Conservation (phyloP, 2,888 invertebrate genomes). For the Spilarctia lutea region DNA sequence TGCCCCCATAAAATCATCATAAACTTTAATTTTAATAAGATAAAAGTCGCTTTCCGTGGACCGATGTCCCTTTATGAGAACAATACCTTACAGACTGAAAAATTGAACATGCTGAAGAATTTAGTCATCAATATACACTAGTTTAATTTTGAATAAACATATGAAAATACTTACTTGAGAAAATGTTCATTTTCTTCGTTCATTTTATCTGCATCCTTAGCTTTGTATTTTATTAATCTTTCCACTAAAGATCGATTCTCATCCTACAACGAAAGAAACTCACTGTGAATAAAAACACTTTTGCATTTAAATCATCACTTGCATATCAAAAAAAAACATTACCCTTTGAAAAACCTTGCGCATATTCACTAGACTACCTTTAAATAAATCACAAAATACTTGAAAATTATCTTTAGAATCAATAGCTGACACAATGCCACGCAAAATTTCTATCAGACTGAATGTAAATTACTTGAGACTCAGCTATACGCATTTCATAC, state of each 20-base stretch:
- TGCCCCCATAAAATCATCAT: conserved; percentile 56
- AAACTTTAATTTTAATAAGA: conserved; percentile 10
- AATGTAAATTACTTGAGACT: conserved; percentile 64
- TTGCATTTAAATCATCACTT: conserved; percentile 2
- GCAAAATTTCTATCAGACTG: conserved; percentile 68
- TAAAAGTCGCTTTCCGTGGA: conserved; percentile 20
- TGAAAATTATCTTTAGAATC: conserved; percentile 34
- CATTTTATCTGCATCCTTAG: conserved; percentile 97
- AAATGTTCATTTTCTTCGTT: conserved; percentile 98
- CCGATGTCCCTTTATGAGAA: conserved; percentile 26
- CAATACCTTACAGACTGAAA: conserved; percentile 57
- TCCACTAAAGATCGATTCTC: conserved; percentile 95
- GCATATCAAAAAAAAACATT: conserved; percentile 20
- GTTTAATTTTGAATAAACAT: conserved; percentile 21
- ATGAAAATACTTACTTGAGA: conserved; percentile 89
- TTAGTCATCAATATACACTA: conserved; percentile 33
- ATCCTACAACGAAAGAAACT: conserved; percentile 87
- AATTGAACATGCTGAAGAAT: conserved; percentile 53
- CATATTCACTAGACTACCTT: conserved; percentile 44
- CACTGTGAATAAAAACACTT: conserved; percentile 20
- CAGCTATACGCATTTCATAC: conserved; percentile 70
- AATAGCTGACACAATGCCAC: conserved; percentile 52
- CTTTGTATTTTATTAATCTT: conserved; percentile 95
- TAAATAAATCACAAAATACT: conserved; percentile 33
- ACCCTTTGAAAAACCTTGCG: conserved; percentile 55